A percentile compares a stretch with the other conserved stretches of the same genome.
These are phyloP conservation scores for Rhingia campestris DNA, from an alignment of 2,888 invertebrate species.

Conservation along the genomic window DNA sequence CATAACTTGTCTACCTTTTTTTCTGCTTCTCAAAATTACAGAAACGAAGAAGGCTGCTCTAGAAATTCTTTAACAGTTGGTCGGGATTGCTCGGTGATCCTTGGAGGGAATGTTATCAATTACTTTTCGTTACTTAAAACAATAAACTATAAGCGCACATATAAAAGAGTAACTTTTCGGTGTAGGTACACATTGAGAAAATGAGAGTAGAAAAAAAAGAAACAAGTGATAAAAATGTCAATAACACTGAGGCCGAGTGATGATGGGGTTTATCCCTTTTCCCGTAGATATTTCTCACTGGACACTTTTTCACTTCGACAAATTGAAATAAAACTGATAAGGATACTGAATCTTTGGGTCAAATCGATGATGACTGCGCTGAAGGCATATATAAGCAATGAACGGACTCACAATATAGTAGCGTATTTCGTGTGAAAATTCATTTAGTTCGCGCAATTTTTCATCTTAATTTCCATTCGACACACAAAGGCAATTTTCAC, in stretches of 20 bases:
- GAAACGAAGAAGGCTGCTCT: slow-evolving; percentile 7
- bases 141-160: slow-evolving; percentile 35
- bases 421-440: background rate
- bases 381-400: background rate
- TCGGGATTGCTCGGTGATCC: slow-evolving; percentile 25
- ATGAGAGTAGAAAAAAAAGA: slow-evolving; percentile 10
- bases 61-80: slow-evolving; percentile 58
- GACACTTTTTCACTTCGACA: slow-evolving; percentile 30
- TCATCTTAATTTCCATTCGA: slow-evolving; percentile 14
- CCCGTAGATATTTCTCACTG: slow-evolving; percentile 18
- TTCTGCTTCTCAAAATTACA: slow-evolving; percentile 40
- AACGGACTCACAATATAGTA: slow-evolving; percentile 8
- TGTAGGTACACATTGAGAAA: slow-evolving; percentile 44
- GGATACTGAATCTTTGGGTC: background rate
- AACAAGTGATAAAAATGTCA: slow-evolving; percentile 55
- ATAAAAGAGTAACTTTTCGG: slow-evolving; percentile 37
- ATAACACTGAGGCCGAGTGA: slow-evolving; percentile 58
- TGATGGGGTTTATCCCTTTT: slow-evolving; percentile 34
- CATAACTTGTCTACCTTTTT: slow-evolving; percentile 76
- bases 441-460: slow-evolving; percentile 58
- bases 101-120: slow-evolving; percentile 49
- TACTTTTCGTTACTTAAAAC: slow-evolving; percentile 21
- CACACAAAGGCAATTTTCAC: slow-evolving; percentile 60
- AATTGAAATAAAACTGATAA: slow-evolving; percentile 12
- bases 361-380: background rate